Percentiles rank a stretch among this genome's conserved stretches.
These are phyloP conservation scores for Progne subis DNA, from an alignment of 2,113 vertebrate genomes.

Conservation along the genomic window DNA sequence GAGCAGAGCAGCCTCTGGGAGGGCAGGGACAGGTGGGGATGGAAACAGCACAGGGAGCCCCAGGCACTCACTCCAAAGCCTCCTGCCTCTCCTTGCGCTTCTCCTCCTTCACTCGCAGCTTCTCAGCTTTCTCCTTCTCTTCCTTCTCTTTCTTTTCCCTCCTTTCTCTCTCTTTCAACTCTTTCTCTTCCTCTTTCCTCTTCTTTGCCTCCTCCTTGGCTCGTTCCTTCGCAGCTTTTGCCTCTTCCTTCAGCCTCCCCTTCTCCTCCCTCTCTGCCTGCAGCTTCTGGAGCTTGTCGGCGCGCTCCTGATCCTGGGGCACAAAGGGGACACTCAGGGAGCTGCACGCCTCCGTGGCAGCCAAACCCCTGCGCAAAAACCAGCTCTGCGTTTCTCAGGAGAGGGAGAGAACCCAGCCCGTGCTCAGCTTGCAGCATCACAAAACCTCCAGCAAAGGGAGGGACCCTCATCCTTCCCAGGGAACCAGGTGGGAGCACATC, in stretches of 20 bases:
- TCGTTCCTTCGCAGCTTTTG: constrained; percentile 60
- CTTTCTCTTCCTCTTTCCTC: constrained; percentile 87
- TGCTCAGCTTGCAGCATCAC: rapidly evolving
- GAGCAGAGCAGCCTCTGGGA: neutral
- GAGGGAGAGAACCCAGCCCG: rapidly evolving
- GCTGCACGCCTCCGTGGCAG: rapidly evolving
- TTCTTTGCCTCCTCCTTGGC: constrained; percentile 87
- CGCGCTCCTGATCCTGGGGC: constrained; percentile 77
- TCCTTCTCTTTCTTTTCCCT: constrained; percentile 79
- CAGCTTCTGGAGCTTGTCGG: constrained; percentile 77
- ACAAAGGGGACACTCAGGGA: neutral
- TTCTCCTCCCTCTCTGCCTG: constrained; percentile 81
- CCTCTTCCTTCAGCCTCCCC: constrained; percentile 85
- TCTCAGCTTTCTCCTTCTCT: constrained; percentile 84
- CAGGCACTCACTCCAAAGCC: constrained; percentile 84
- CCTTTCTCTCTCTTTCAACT: constrained; percentile 89
- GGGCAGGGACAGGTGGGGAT: neutral
- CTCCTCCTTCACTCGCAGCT: constrained; percentile 87
- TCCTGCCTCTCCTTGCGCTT: constrained; percentile 88
- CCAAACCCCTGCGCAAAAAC: rapidly evolving
- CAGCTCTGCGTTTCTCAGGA: rapidly evolving
- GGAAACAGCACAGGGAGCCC: neutral
- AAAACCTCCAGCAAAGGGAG: rapidly evolving
- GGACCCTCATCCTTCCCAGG: neutral
- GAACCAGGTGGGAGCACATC: neutral